Percentiles rank a stretch among this genome's conserved stretches.
Evolutionary conservation across 2,888 invertebrate species (phyloP).

Genomic region (Leptogaster cylindrica): DNA sequence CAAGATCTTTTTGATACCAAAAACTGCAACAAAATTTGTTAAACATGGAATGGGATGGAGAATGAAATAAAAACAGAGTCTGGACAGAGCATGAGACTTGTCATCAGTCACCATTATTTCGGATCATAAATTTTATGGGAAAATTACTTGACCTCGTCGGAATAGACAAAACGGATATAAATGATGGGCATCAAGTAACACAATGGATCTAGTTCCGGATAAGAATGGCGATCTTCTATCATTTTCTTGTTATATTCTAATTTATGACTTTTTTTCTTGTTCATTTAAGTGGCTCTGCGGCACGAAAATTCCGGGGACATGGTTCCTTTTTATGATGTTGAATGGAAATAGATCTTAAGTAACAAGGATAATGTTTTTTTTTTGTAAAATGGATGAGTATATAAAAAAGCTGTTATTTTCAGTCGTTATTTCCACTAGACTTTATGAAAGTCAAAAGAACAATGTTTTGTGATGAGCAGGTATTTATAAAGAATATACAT

Average conservation of each 20-base stretch:
- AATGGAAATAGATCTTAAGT: constrained; percentile 40
- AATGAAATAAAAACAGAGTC: not conserved
- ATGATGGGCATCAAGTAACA: constrained; percentile 45
- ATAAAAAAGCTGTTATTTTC: constrained; percentile 28
- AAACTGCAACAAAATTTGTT: not conserved
- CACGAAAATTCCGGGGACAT: constrained; percentile 37
- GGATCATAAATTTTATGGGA: constrained; percentile 48
- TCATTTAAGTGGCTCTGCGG: constrained; percentile 36
- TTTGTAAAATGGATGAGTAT: constrained; percentile 35
- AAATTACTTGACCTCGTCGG: constrained; percentile 45
- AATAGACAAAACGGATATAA: constrained; percentile 46
- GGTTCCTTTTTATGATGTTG: constrained; percentile 38
- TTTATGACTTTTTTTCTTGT: constrained; percentile 40
- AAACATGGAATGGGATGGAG: not conserved
- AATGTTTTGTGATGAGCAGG: too few species aligned
- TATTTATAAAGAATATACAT: too few species aligned
- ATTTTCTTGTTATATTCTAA: constrained; percentile 46
- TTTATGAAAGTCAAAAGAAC: too few species aligned
- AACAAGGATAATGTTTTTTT: constrained; percentile 33
- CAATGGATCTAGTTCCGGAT: constrained; percentile 38
- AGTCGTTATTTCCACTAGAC: constrained; percentile 23
- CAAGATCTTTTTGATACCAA: constrained; percentile 26
- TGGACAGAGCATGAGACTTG: constrained; percentile 39
- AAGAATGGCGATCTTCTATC: constrained; percentile 40
- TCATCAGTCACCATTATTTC: constrained; percentile 50